A percentile compares a stretch with the other conserved stretches of the same genome.
These are phyloP conservation scores for Alouatta caraya DNA, from an alignment of 2,797 vertebrate genomes.

Conservation along the genomic window DNA sequence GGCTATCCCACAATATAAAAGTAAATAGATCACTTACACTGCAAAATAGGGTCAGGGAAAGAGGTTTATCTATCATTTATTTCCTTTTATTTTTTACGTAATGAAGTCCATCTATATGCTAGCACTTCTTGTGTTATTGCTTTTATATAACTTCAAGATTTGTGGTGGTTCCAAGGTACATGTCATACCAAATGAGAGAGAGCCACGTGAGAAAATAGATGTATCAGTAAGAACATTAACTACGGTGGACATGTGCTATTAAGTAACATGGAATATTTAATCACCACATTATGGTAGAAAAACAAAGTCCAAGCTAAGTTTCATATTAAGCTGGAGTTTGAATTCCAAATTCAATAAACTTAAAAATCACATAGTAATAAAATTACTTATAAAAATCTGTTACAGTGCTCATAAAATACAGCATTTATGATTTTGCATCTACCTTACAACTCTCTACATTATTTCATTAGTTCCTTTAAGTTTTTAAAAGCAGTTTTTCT, in stretches of 20 bases:
- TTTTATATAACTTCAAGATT: not conserved
- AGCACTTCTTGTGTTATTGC: not conserved
- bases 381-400: not conserved
- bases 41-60: not conserved
- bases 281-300: not conserved
- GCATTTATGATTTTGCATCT: not conserved
- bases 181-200: not conserved
- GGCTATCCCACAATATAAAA: not conserved
- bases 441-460: not conserved
- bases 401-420: not conserved
- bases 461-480: not conserved
- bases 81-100: not conserved
- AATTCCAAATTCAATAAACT: not conserved
- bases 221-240: not conserved
- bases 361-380: not conserved
- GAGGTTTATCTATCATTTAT: not conserved
- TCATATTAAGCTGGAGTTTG: not conserved
- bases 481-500: not conserved
- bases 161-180: not conserved
- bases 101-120: not conserved
- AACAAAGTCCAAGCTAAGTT: not conserved
- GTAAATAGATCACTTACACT: not conserved
- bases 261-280: not conserved
- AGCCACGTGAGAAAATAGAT: not conserved
- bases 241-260: not conserved